Percentiles rank a stretch among this genome's conserved stretches.
Conservation (phyloP, 2,888 invertebrate species). For the Xanthia togata region DNA sequence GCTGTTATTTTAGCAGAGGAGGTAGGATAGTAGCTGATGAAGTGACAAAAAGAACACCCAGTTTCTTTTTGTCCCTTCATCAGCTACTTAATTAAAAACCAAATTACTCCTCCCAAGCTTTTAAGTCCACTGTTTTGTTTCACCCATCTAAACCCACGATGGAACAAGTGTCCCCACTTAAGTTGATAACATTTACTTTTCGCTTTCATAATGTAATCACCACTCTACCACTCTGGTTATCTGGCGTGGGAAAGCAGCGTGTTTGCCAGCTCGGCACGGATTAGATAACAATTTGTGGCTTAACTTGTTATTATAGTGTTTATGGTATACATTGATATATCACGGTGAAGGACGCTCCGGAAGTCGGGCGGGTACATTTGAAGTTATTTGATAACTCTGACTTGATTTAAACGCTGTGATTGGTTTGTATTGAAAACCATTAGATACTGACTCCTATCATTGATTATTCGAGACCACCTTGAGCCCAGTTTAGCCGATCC, state of each 20-base stretch:
- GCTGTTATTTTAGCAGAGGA: neutral
- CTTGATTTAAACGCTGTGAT: constrained; percentile 1
- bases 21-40: too few species aligned
- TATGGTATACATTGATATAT: constrained; percentile 49
- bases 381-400: constrained; percentile 31
- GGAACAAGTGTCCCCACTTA: constrained; percentile 55
- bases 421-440: neutral
- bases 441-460: neutral
- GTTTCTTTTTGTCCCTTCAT: neutral
- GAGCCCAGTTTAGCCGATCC: constrained; percentile 19
- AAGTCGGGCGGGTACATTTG: constrained; percentile 38
- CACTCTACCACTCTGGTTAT: constrained; percentile 76
- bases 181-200: constrained; percentile 65
- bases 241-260: constrained; percentile 79
- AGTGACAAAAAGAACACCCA: too few species aligned
- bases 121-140: constrained; percentile 36
- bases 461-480: constrained; percentile 17
- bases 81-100: constrained; percentile 5
- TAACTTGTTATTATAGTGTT: constrained; percentile 58
- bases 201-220: constrained; percentile 70
- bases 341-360: constrained; percentile 31
- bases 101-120: constrained; percentile 20
- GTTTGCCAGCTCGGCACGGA: constrained; percentile 68
- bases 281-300: constrained; percentile 74
- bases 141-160: constrained; percentile 3